Conservation (phyloP, 2,797 vertebrate genomes). For the Sebastiscus tertius region DNA sequence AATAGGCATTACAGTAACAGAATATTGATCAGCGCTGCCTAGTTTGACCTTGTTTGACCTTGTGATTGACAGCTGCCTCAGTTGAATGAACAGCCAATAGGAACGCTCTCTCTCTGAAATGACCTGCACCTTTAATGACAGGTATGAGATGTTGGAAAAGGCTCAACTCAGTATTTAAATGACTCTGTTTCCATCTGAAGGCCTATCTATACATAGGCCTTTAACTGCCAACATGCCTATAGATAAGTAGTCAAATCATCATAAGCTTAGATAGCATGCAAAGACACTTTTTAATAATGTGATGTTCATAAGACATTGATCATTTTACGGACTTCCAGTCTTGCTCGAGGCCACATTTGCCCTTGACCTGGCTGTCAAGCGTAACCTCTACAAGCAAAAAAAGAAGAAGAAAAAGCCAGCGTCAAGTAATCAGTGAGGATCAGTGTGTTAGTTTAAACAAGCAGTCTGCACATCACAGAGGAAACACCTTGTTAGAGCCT, state of each 20-base stretch:
- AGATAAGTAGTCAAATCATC: constrained; percentile 8
- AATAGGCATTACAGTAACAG: no score
- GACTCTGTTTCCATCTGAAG: not conserved
- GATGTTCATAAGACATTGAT: not conserved
- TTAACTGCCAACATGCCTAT: not conserved
- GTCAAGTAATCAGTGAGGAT: not conserved
- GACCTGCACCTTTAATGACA: no score
- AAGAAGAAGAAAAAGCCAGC: not conserved
- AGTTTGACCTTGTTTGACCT: no score
- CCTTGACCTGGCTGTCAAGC: constrained; percentile 25
- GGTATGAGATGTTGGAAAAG: not conserved
- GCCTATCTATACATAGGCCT: not conserved
- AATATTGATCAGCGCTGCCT: no score
- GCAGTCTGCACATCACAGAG: not conserved
- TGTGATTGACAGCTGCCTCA: no score
- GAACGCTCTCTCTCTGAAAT: no score
- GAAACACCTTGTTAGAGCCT: not conserved
- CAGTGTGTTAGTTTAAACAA: not conserved
- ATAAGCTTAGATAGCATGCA: not conserved
- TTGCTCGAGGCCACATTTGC: constrained; percentile 6
- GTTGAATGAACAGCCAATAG: no score
- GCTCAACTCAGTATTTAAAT: not conserved
- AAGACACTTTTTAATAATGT: not conserved
- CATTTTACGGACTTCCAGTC: not conserved
- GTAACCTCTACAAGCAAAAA: not conserved